Base-by-base conservation (phyloP, 2,888 invertebrate genomes). In the Campoplex capitator region DNA sequence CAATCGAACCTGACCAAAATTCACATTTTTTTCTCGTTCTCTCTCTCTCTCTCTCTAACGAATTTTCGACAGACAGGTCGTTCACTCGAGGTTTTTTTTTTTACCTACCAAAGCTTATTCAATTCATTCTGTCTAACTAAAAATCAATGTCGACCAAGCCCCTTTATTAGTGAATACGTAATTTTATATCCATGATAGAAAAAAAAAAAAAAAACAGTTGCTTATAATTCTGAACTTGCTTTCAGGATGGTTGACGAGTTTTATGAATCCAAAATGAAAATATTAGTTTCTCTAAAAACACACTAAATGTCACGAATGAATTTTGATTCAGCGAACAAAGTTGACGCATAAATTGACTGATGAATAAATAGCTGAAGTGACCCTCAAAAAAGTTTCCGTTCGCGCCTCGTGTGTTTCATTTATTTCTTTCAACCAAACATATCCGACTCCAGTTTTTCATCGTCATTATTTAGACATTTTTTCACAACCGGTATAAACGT, bases 391-490 rank as follows among this genome's bases (percentile, higher is more conserved):
- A 32, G 6, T 16, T 18, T n/a, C 3, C 28, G 28, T 18, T 32
- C 9, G 13, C 18, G 23, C n/a, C 16, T n/a, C 13, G 38, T n/a
- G 54, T 54, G 7, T 71, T 51, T 48, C 51, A 8, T 73, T 18
- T 56, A 54, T n/a, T 56, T 56, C 16, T 32, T 56, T 54, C 51
- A 28, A n/a, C 4, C 4, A 11, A 13, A 8, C 23, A 1, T 23
- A 62, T 62, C 23, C 13, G 32, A 62, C 32, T 32, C 2, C 1
- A 62, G 13, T 38, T 38, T 73, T 38, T n/a, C 18, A 51, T 42
- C 42, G 42, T 70, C 38, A n/a, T 67, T 68, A 45, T 70, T 77
- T 56, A 35, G 68, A 78, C 28, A 48, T 51, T 74, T 65, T 45
- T 32, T 62, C 48, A 28, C 48, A 23, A 73, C 73, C 80, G 51